Evolutionary conservation across 2,888 invertebrate species (phyloP).

Genomic region (Sericinus montela): DNA sequence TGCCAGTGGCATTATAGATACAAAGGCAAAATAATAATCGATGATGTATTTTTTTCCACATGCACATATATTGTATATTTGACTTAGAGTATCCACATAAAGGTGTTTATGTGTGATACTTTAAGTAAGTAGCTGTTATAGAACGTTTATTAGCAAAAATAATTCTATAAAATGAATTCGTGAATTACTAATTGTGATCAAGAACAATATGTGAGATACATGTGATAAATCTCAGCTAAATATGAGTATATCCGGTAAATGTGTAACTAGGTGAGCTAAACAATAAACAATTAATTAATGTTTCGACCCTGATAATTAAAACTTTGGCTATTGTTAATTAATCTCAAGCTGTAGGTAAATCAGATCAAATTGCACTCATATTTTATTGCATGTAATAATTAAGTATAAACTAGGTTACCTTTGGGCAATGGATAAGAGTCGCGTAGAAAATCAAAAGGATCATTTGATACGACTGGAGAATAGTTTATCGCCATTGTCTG

Average conservation of each 20-base stretch:
- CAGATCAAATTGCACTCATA: constrained; percentile 5
- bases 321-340: constrained; percentile 8
- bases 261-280: constrained; percentile 11
- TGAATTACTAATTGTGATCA: not conserved
- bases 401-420: constrained; percentile 43
- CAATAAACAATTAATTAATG: constrained; percentile 22
- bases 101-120: no score
- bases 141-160: no score
- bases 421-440: constrained; percentile 64
- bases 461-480: constrained; percentile 44
- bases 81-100: no score
- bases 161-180: no score
- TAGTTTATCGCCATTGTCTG: constrained; percentile 49
- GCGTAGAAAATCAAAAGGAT: constrained; percentile 64
- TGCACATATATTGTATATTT: no score
- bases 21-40: no score
- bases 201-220: constrained; percentile 2
- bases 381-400: constrained; percentile 2
- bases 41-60: no score
- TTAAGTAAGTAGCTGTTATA: no score
- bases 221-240: not conserved
- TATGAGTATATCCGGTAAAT: constrained; percentile 6
- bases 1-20: no score
- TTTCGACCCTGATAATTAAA: constrained; percentile 16
- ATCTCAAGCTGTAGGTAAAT: constrained; percentile 17